Percentiles rank a stretch among this genome's conserved stretches.
phyloP scores from a whole-genome alignment of 2,888 invertebrate species.

The Hecatera dysodea region DNA sequence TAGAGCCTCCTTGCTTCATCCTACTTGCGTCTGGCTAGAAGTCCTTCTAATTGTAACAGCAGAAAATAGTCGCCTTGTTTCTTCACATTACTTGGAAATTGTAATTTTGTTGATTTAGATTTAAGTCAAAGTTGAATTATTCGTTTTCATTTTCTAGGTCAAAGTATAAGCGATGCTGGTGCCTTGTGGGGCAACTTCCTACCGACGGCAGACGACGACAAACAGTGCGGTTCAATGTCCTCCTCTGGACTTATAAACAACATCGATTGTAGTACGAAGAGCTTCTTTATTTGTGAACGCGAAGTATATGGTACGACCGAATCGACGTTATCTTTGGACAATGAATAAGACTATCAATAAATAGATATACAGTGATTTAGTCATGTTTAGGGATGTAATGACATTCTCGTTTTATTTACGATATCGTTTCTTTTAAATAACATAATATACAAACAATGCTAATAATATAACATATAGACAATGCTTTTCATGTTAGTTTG shows the following conservation, averaged over 20 bases:
- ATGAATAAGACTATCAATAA: background rate
- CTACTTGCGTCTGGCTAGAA: too few species aligned
- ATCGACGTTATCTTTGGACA: background rate
- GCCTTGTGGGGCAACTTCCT: constrained; percentile 5
- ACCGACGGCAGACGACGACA: background rate
- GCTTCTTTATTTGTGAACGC: constrained; percentile 73
- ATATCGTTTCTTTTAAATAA: too few species aligned
- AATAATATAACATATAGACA: too few species aligned
- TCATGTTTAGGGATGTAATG: background rate
- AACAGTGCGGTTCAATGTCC: constrained; percentile 82
- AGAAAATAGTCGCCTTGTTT: too few species aligned
- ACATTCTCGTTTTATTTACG: too few species aligned
- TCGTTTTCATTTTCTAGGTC: background rate
- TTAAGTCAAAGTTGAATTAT: too few species aligned
- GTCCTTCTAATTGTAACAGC: too few species aligned
- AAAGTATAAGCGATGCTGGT: background rate
- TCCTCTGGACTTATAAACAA: constrained; percentile 78
- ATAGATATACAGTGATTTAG: background rate
- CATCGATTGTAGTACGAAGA: constrained; percentile 71
- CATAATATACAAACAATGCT: too few species aligned
- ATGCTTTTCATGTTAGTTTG: too few species aligned
- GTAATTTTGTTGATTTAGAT: too few species aligned
- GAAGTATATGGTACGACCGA: background rate
- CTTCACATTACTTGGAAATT: too few species aligned
- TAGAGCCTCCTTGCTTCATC: too few species aligned